Evolutionary conservation across 2,888 invertebrate genomes (phyloP).

Genomic region (Priocnemis perturbator): DNA sequence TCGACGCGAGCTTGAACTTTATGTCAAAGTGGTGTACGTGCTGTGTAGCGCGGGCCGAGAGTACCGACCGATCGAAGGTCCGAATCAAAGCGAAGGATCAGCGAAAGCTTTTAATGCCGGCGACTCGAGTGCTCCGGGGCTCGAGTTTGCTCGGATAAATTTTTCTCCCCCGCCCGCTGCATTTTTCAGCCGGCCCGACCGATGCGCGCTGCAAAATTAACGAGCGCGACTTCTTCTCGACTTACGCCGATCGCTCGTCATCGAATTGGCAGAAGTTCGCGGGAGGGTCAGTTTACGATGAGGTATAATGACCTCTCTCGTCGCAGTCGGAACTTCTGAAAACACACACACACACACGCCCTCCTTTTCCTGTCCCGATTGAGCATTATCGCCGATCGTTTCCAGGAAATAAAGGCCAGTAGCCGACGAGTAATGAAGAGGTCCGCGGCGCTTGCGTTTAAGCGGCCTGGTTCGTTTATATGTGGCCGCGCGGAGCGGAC

Average conservation of each 20-base stretch:
- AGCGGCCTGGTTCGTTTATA: slow-evolving; percentile 35
- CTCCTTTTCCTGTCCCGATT: no score
- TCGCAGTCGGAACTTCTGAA: no score
- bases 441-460: no score
- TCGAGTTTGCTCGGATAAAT: background rate
- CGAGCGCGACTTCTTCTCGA: slow-evolving; percentile 19
- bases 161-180: no score
- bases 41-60: slow-evolving; percentile 29
- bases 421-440: no score
- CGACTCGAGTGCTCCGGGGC: background rate
- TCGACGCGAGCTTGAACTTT: slow-evolving; percentile 49
- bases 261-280: no score
- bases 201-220: slow-evolving; percentile 35
- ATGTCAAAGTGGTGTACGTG: slow-evolving; percentile 44
- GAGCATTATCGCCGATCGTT: no score
- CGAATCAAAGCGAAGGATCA: slow-evolving; percentile 60
- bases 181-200: background rate
- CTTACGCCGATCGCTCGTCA: no score
- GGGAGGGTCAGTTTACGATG: no score
- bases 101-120: slow-evolving; percentile 55
- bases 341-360: no score
- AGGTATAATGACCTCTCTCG: no score
- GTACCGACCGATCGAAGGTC: slow-evolving; percentile 41
- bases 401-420: no score
- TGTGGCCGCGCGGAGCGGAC: slow-evolving; percentile 20